Evolutionary conservation across 2,113 vertebrate genomes (phyloP).

Genomic region (Sylvia atricapilla): DNA sequence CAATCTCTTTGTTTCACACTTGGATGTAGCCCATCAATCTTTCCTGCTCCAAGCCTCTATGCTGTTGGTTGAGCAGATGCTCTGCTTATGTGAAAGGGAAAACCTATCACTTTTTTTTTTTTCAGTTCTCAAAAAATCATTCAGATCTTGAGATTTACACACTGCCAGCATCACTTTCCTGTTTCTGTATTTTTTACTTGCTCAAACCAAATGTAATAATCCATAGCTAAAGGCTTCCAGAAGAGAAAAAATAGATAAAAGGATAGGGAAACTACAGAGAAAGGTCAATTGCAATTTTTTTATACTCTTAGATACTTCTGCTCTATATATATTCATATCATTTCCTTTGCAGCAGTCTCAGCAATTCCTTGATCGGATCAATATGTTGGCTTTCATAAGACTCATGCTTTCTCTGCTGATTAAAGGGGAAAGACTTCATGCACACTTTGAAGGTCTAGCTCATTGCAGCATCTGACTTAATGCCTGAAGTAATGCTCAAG

Average conservation of each 20-base stretch:
- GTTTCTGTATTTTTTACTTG: background rate
- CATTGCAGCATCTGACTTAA: background rate
- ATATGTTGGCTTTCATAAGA: background rate
- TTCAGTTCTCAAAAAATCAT: background rate
- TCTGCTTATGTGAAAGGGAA: background rate
- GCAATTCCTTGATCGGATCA: constrained; percentile 6
- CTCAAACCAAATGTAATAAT: background rate
- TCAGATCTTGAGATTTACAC: background rate
- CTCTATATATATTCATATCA: background rate
- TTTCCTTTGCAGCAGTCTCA: background rate
- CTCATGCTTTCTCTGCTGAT: background rate
- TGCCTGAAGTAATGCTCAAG: background rate
- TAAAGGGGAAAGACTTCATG: background rate
- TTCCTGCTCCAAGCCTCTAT: background rate
- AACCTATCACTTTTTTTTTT: background rate
- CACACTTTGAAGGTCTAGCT: background rate
- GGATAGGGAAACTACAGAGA: background rate
- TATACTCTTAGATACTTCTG: background rate
- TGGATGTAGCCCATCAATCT: background rate
- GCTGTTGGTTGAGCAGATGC: background rate
- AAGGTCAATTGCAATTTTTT: background rate
- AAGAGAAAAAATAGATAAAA: background rate
- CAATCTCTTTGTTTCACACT: background rate
- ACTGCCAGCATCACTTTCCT: background rate
- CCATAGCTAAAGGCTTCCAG: background rate